Evolutionary conservation across 2,888 invertebrate species (phyloP).

Genomic region (Microctonus brassicae): DNA sequence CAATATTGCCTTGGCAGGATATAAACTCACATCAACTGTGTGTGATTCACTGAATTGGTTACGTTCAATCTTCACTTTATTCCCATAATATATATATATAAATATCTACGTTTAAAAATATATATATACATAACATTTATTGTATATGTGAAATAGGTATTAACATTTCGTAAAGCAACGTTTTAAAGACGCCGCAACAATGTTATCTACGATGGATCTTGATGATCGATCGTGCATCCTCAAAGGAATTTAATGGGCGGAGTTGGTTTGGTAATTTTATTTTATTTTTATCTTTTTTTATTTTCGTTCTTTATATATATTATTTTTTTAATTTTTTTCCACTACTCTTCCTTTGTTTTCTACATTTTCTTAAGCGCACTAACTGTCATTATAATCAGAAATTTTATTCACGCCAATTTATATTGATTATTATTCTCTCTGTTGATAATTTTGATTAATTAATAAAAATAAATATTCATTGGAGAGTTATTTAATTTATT

Average conservation of each 20-base stretch:
- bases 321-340: neutral
- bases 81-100: neutral
- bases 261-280: constrained; percentile 21
- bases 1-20: constrained; percentile 13
- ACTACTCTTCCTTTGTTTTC: neutral
- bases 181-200: constrained; percentile 26
- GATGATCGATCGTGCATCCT: constrained; percentile 27
- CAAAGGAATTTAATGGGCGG: constrained; percentile 33
- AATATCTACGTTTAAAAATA: no score
- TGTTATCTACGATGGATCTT: constrained; percentile 33
- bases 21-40: constrained; percentile 13
- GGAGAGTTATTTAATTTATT: no score
- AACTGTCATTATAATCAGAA: constrained; percentile 20
- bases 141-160: neutral
- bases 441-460: no score
- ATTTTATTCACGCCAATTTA: constrained; percentile 30
- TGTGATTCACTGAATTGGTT: constrained; percentile 29
- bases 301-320: neutral
- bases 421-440: neutral
- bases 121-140: neutral
- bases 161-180: constrained; percentile 4
- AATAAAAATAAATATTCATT: no score
- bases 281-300: constrained; percentile 1
- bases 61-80: constrained; percentile 12
- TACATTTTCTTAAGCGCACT: neutral